A percentile compares a stretch with the other conserved stretches of the same genome.
These are phyloP conservation scores for Anas capensis DNA, from an alignment of 2,797 vertebrate species.

Conservation along the genomic window DNA sequence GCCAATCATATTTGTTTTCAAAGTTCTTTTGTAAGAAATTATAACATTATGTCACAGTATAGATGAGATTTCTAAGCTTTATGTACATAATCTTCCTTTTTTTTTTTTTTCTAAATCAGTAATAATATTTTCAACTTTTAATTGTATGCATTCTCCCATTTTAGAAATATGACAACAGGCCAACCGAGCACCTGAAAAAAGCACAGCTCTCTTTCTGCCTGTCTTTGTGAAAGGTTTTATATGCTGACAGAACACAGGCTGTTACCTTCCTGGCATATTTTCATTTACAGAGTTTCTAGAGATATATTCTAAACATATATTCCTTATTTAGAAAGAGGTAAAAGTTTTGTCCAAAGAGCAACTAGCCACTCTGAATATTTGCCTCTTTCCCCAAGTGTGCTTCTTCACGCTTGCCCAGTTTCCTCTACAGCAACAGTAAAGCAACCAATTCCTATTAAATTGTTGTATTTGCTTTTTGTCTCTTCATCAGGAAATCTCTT, in stretches of 20 bases:
- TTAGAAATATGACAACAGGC: neutral
- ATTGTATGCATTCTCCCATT: neutral
- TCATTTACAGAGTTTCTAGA: neutral
- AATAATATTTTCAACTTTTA: neutral
- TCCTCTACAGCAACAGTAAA: neutral
- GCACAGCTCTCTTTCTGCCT: neutral
- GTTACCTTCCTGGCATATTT: neutral
- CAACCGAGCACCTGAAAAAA: neutral
- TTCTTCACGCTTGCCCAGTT: neutral
- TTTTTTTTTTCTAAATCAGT: neutral
- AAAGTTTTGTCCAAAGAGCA: neutral
- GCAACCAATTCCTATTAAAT: neutral
- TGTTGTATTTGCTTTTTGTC: neutral
- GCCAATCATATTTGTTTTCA: neutral
- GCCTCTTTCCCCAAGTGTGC: neutral
- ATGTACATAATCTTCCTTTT: neutral
- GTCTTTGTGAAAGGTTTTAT: neutral
- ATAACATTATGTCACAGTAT: neutral
- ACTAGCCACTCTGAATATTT: neutral
- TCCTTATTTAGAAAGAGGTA: neutral
- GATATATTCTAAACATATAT: neutral
- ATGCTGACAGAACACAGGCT: neutral
- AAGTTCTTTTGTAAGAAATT: neutral
- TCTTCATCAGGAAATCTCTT: neutral
- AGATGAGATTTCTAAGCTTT: neutral